Base-by-base conservation (phyloP, 2,113 vertebrate species). In the Melanerpes formicivorus region DNA sequence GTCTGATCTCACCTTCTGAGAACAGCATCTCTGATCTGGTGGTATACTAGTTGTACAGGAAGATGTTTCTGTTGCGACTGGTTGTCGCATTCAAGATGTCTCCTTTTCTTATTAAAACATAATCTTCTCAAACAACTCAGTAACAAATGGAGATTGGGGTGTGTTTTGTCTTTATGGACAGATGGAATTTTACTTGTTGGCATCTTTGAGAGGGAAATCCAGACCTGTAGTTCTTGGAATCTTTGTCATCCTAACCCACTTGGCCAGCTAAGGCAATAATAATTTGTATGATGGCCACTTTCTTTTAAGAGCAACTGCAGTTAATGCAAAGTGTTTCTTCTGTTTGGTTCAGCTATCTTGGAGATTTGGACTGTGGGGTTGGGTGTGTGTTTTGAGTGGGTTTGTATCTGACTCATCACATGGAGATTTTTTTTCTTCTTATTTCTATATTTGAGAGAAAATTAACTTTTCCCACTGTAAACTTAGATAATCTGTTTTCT, bases 11-110 rank as follows among this genome's bases (percentile, higher is more conserved):
- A 10, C 14, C 6, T 60, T 59, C 48, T 80, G 50, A 50, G 26
- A 71, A 0, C 0, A 4, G 5, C 37, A 27, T 14, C 23, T 60
- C 1, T 0, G 0, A 16, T 60, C 34, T 64, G 21, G 11, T 66
- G 32, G 19, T 55, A 27, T 48, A 26, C 11, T 50, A 8, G 3
- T 32, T 62, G 8, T 19, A 34, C 8, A 34, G 60, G 15, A 54
- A 27, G 22, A 40, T 14, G 3, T 2, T 9, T 54, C 64, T 67
- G 9, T 84, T 69, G 32, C 18, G 18, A 40, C 16, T 58, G 10
- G 27, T 44, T 44, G 42, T 80, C 17, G 81, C 17, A 29, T 37
- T 48, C 0, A 1, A 71, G 12, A 16, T 70, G 18, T 42, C 15
- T 32, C 6, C 2, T 76, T 87, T 59, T n/a, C 8, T 73, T 74